phyloP scores from a whole-genome alignment of 2,888 invertebrate species.

The Leptinotarsa tumamoca region DNA sequence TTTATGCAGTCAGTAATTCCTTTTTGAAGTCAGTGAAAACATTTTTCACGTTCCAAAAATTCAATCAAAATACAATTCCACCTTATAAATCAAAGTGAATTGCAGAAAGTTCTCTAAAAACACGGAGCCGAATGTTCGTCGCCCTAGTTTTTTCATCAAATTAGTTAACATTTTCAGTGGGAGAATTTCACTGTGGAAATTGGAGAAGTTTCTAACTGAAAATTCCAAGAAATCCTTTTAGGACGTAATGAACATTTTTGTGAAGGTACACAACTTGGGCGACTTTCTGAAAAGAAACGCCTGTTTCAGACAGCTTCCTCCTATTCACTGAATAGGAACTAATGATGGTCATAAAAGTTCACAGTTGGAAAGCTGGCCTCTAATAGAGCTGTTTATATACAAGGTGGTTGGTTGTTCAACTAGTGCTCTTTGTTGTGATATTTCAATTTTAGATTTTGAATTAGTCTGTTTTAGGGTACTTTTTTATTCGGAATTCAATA shows the following conservation, averaged over 20 bases:
- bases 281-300: slow-evolving; percentile 6
- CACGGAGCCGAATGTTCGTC: not conserved
- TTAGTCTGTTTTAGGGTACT: no score
- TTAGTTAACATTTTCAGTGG: not conserved
- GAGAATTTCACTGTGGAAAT: not conserved
- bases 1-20: no score
- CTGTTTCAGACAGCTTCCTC: slow-evolving; percentile 1
- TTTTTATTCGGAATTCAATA: no score
- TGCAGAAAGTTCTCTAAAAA: not conserved
- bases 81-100: no score
- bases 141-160: not conserved
- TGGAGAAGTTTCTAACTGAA: slow-evolving; percentile 20
- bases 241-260: slow-evolving; percentile 31
- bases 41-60: no score
- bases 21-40: no score
- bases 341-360: slow-evolving; percentile 19
- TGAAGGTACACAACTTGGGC: slow-evolving; percentile 4
- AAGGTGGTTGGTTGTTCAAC: not conserved
- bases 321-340: slow-evolving; percentile 24
- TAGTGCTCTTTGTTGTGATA: not conserved
- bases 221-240: slow-evolving; percentile 25
- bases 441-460: not conserved
- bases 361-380: not conserved
- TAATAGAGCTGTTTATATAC: not conserved
- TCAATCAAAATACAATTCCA: no score